Conservation (phyloP, 2,888 invertebrate genomes). For the Empis livida region DNA sequence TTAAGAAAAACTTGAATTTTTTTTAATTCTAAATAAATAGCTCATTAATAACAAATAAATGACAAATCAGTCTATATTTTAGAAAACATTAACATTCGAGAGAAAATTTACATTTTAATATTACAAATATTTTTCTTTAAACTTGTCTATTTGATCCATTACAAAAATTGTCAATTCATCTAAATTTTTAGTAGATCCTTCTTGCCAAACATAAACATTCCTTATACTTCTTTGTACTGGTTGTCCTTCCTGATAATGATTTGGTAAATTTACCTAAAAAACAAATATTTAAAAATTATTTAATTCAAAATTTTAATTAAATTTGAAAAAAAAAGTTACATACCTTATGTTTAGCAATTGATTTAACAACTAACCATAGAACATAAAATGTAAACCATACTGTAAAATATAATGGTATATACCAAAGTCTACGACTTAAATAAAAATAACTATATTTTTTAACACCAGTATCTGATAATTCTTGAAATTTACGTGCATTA, state of each 20-base stretch:
- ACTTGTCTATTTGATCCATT: conserved; percentile 31
- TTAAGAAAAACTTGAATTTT: no score
- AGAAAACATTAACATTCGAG: no score
- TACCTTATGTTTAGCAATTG: conserved; percentile 54
- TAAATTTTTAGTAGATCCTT: conserved; percentile 22
- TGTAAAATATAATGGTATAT: conserved; percentile 56
- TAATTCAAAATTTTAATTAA: not conserved
- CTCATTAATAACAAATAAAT: no score
- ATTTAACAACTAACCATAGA: conserved; percentile 49
- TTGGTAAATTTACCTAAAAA: conserved; percentile 31
- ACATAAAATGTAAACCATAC: conserved; percentile 49
- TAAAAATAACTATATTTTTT: conserved; percentile 55
- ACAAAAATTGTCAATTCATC: conserved; percentile 28
- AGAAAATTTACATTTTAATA: no score
- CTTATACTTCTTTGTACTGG: not conserved
- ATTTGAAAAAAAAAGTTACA: no score
- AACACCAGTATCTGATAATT: conserved; percentile 35
- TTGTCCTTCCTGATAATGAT: conserved; percentile 28
- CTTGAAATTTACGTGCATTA: conserved; percentile 21
- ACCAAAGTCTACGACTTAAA: conserved; percentile 56
- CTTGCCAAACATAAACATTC: conserved; percentile 15
- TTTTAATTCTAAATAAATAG: no score
- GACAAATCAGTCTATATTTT: no score
- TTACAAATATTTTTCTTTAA: conserved; percentile 25
- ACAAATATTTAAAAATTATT: not conserved